Evolutionary conservation across 2,113 vertebrate genomes (phyloP).

Genomic region (Spizaetus ornatus): DNA sequence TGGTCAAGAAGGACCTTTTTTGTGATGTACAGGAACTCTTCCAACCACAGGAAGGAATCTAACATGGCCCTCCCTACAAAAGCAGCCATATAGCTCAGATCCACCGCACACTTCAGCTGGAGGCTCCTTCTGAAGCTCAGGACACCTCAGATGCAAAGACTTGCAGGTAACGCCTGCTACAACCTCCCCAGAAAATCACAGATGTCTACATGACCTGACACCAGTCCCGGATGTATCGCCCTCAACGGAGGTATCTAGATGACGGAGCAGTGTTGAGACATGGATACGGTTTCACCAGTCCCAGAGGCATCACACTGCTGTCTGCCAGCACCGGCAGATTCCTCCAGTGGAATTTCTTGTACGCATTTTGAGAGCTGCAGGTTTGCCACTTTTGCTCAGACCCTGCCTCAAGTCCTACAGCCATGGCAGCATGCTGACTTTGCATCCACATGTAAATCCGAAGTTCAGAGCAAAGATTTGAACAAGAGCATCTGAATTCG

Average conservation of each 20-base stretch:
- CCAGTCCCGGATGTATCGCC: neutral
- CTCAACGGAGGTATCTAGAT: neutral
- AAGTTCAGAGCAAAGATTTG: neutral
- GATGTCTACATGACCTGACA: neutral
- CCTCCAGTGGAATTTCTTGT: neutral
- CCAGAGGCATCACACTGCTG: neutral
- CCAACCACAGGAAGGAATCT: neutral
- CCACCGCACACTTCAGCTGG: neutral
- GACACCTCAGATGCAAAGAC: neutral
- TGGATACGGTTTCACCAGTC: neutral
- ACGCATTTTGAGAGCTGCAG: neutral
- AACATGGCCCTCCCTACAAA: rapidly evolving
- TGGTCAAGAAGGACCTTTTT: neutral
- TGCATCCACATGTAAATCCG: neutral
- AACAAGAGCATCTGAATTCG: neutral
- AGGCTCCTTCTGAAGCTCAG: neutral
- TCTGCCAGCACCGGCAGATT: neutral
- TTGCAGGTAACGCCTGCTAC: neutral
- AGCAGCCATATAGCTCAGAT: neutral
- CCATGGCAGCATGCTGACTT: neutral
- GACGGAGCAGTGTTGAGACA: neutral
- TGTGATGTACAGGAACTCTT: neutral
- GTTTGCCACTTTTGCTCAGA: neutral
- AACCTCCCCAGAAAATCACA: neutral
- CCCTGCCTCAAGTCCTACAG: neutral